Base-by-base conservation (phyloP, 2,113 vertebrate genomes). In the Pseudolaguvia tuberculata region DNA sequence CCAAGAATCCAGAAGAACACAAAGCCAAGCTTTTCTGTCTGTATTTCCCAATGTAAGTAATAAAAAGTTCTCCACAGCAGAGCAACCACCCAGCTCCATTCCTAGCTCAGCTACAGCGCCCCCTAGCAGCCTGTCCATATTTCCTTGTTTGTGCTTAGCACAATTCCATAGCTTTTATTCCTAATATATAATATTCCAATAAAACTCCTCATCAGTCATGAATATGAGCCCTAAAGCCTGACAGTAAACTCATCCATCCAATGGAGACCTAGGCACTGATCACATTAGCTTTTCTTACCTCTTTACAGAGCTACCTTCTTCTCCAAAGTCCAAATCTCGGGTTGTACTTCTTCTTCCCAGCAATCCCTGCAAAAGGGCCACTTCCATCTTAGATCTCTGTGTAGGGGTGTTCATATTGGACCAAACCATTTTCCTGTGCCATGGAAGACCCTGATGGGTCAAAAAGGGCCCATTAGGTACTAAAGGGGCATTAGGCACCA, bases 321-420 rank as follows among this genome's bases (percentile, higher is more conserved):
- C 69, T 83, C 76, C 83, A 86, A 78, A 85, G 82, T 85, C 86
- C 78, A 81, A 84, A 85, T 68, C 83, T 86, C 84, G 86, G n/a
- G 85, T 73, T 83, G 86, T 89, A 82, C 86, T 87, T 90, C 91
- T 92, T 91, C 90, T 91, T 92, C 90, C 90, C 90, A 92, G 89
- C 85, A 92, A 91, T 88, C 91, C 89, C 88, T 90, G 90, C 91
- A 91, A 89, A 80, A 89, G 84, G 88, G 90, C 85, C 85, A 88
- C 87, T 87, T 89, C 91, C 90, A 91, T 91, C 85, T 90, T 72
- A 78, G 87, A 85, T 85, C 80, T 85, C 77, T 81, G 65, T 86
- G 87, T 82, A 89, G 91, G 90, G 90, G 90, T 91, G 90, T 84
- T 59, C 85, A 87, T 50, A 86, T 83, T 86, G 74, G 76, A 79